Evolutionary conservation across 2,113 vertebrate genomes (phyloP), one percentile per base, ranked within the genome.

Genomic region (Indri indri): DNA sequence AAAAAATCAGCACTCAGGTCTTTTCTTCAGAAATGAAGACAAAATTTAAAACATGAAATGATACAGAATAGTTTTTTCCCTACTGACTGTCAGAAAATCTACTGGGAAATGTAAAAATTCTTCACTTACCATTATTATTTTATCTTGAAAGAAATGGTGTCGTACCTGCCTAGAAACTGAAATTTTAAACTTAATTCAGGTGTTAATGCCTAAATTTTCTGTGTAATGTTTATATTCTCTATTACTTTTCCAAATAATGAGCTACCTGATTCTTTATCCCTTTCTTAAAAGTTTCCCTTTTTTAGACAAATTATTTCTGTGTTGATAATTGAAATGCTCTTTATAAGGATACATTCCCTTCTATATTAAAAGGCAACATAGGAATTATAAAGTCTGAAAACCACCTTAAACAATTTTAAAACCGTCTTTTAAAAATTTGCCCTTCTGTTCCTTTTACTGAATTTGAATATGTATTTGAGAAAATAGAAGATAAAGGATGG

Each of bases 1-100:
- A 73, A 84, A 90, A 88, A 91, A 63, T 97, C 84, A 98, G 90
- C 96, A 97, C 97, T 98, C 97, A 98, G 97, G 97, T 98, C 96
- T 97, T 96, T 96, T 95, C 97, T 98, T 98, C 97, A 97, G 95
- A 95, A 96, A 97, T 98, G 96, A 97, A 97, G 96, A 97, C 87
- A 97, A 81, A 96, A 97, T 95, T 92, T 73, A 96, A 97, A 97
- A 94, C 88, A 94, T 94, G 93, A 97, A 95, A 94, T 95, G 37
- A 95, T 87, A 89, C 40, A 73, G 52, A 86, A 91, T 95, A 86
- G 63, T 90, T 97, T 94, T 94, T 94, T 96, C 90, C 96, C 94
- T 93, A 11, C 91, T 91, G 94, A 97, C 94, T 95, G 52, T 93
- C 93, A 97, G 92, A 97, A 98, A 97, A 96, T 95, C 45, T 89